phyloP scores from a whole-genome alignment of 2,888 invertebrate genomes.

The Hydraecia micacea region DNA sequence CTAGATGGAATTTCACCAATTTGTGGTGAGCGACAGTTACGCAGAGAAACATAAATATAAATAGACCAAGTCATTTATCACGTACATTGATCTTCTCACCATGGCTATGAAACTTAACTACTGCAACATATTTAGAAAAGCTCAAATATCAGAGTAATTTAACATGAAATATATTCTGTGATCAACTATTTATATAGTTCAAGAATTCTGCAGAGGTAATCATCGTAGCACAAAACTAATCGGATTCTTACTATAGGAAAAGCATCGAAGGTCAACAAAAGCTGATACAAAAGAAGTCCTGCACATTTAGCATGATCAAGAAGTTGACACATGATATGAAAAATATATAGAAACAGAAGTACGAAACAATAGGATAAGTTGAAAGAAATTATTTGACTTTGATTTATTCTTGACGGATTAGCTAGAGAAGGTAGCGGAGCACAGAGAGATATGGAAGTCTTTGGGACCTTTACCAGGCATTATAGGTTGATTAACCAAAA shows the following conservation, averaged over 20 bases:
- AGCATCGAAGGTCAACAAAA: neutral
- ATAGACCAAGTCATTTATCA: conserved; percentile 48
- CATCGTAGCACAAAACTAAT: neutral
- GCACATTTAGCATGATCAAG: neutral
- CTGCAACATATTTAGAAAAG: conserved; percentile 29
- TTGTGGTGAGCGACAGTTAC: conserved; percentile 65
- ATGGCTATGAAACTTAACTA: conserved; percentile 18
- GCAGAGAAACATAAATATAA: conserved; percentile 51
- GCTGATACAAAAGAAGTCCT: neutral
- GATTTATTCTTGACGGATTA: too few species aligned
- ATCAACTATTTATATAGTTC: neutral
- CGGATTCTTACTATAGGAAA: neutral
- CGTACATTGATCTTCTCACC: conserved; percentile 34
- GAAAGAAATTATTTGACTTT: neutral
- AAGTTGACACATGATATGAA: neutral
- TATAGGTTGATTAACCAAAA: neutral
- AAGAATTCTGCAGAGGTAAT: neutral
- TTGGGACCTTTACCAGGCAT: neutral
- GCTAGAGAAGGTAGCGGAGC: neutral
- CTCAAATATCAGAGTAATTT: conserved; percentile 17
- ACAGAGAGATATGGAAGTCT: neutral
- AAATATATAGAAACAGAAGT: neutral
- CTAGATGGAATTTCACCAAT: conserved; percentile 68
- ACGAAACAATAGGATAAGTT: neutral
- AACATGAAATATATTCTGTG: neutral